Base-by-base conservation (phyloP, 2,113 vertebrate species). In the Siniperca knerii region DNA sequence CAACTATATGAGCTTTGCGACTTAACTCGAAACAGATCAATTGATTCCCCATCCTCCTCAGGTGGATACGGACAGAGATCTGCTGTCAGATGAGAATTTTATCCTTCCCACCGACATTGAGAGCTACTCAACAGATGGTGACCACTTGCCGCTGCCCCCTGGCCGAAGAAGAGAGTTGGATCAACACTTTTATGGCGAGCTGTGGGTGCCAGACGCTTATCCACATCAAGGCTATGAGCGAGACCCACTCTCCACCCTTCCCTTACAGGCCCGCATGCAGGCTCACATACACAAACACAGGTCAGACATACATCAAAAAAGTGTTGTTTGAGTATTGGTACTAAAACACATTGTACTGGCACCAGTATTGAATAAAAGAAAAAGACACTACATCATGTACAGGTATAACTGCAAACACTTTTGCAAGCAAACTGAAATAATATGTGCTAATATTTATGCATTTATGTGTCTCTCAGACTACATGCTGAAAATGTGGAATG, bases 101-200 rank as follows among this genome's bases (percentile, higher is more conserved):
- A 94, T 93, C 0, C 91, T 96, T 48, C 96, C 97, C 6, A 86
- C 93, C 0, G 95, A 93, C 25, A 91, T 97, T n/a, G 90, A 93
- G 37, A n/a, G 35, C 2, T 98, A 96, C 89, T 96, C 96, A 0
- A 92, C 83, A 0, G 90, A 97, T 88, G 94, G 90, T 0, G 90
- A 96, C 73, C 96, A 97, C 89, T 94, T 98, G 80, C 96, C 97
- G 6, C 70, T 97, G 74, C 95, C 97, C 5, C 42, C 12, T 3
- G 68, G 92, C 1, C 87, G 96, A 33, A 90, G 92, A 20, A 88
- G 54, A 64, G 95, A 97, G 20, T 84, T 98, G 79, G 96, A 98
- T 58, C 74, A 68, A 13, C 74, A 15, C 23, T 94, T 97, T 92
- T 96, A 94, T 18, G 83, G 89, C 1, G 78, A 87, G 0, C 89